A percentile compares a stretch with the other conserved stretches of the same genome.
phyloP scores from a whole-genome alignment of 2,888 invertebrate genomes.

The Silvanus unidentatus region DNA sequence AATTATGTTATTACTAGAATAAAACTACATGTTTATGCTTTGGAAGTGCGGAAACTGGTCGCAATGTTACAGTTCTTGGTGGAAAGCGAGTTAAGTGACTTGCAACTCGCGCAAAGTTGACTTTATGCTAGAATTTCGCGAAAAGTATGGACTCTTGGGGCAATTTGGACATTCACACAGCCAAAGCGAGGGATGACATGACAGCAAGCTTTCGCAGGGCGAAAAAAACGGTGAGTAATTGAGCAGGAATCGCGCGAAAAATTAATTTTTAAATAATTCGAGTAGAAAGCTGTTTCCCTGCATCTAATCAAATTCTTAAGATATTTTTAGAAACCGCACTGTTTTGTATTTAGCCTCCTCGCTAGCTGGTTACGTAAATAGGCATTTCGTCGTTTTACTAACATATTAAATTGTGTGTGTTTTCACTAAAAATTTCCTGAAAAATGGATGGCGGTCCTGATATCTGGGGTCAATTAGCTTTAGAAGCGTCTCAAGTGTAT shows the following conservation, averaged over 20 bases:
- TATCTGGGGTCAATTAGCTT: slow-evolving; percentile 84
- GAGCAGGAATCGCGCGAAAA: no score
- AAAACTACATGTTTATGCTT: no score
- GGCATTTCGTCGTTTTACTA: not conserved
- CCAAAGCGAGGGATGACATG: slow-evolving; percentile 64
- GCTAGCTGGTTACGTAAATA: slow-evolving; percentile 6
- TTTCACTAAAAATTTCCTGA: no score
- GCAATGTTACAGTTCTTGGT: no score
- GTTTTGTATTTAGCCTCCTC: slow-evolving; percentile 10
- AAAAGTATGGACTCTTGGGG: slow-evolving; percentile 73
- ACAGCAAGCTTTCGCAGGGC: slow-evolving; percentile 46
- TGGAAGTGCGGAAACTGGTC: no score
- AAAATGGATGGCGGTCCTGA: slow-evolving; percentile 49
- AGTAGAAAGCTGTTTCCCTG: no score
- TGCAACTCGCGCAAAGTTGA: no score
- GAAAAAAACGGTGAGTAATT: slow-evolving; percentile 37
- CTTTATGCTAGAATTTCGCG: no score
- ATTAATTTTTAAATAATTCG: no score
- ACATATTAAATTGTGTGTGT: no score
- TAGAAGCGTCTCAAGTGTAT: slow-evolving; percentile 82
- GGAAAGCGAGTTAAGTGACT: no score
- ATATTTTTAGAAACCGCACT: slow-evolving; percentile 25
- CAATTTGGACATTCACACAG: slow-evolving; percentile 54
- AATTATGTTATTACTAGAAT: not conserved
- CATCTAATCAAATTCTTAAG: not conserved